Evolutionary conservation across 92 coral and sea anemone species (phyloP), one percentile per base, ranked within the genome.

Genomic region (Parazoanthus atlanticus): DNA sequence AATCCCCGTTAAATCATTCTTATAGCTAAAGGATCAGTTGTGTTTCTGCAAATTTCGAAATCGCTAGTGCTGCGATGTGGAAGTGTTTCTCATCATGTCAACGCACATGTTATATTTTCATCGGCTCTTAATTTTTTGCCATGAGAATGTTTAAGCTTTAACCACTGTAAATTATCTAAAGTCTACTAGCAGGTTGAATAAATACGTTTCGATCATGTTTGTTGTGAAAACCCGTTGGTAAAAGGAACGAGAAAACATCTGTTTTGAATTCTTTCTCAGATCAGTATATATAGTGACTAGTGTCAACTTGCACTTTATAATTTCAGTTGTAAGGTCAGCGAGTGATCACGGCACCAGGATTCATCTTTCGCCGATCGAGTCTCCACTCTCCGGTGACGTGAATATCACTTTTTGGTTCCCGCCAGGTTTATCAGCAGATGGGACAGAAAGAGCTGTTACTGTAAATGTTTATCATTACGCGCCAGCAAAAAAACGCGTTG

Each of bases 371-470:
- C 10, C 38, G 12, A 70, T 84, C 76, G 65, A 49, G 19, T 43
- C 87, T 43, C 52, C 78, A 30, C 93, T 95, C 13, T 88, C 92
- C 36, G 93, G 98, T 70, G 93, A 93, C 70, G 98, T 95, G 25
- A 93, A 92, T 38, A 79, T 95, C 31, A 78, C 89, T 5, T 93
- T 95, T 54, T 80, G 79, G 67, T 88, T 95, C 33, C 90, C 94
- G 58, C 67, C 69, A 74, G 78, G 93, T 81, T 89, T 89, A n/a
- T 61, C 92, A 29, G 64, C 30, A 12, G 34, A 84, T 47, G 54
- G 46, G 40, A 40, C 78, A 6, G 41, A 71, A 49, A 69, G 87
- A 52, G n/a, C 2, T 26, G 41, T 84, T 0, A 84, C 65, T 29
- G 78, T 84, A 0, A 43, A 43, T 12, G 87, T 84, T 71, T 79